Evolutionary conservation across 2,888 invertebrate genomes (phyloP), one percentile per base, ranked within the genome.

Genomic region (Zygogramma bicolorata): DNA sequence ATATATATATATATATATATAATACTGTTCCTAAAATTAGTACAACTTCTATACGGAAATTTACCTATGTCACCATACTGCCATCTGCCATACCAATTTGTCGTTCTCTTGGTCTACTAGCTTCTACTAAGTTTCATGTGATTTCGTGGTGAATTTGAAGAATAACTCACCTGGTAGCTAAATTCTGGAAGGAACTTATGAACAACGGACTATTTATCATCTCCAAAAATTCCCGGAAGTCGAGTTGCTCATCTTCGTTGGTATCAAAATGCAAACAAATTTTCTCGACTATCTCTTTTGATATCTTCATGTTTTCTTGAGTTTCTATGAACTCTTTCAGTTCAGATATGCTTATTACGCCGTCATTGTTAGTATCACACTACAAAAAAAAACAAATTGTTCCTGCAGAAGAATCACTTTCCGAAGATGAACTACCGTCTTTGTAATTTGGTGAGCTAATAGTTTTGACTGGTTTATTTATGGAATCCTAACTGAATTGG

Each of bases 291-390:
- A 71, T 29, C n/a, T 70, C 60, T 25, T 61, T 25, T 10, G 74
- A 61, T 46, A 76, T 38, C 1, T 70, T 42, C 67, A 91, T 89
- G 58, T 90, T 88, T 1, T 91, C 91, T 75, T 90, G 82, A 1
- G 89, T 90, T 42, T 90, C 89, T 75, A 92, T 90, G 83, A 92
- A 90, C 15, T 84, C 88, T 83, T 90, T 90, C 3, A 95, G 88
- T 82, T 95, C 94, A 15, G 89, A 88, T 82, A 92, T 89, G 2
- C 91, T 92, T 81, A 95, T 92, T 75, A 87, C 89, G 1, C 94
- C 94, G 87, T 95, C 94, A 74, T 90, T 88, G 84, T 95, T 92
- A 66, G 86, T 88, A 83, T 95, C 95, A 81, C 94, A 94, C 91
- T 93, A 87, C 7, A 88, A 88, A 76, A 58, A 74, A 70, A 65